These are phyloP conservation scores for Bufotes viridis DNA, from an alignment of 2,797 vertebrate genomes.

Conservation along the genomic window DNA sequence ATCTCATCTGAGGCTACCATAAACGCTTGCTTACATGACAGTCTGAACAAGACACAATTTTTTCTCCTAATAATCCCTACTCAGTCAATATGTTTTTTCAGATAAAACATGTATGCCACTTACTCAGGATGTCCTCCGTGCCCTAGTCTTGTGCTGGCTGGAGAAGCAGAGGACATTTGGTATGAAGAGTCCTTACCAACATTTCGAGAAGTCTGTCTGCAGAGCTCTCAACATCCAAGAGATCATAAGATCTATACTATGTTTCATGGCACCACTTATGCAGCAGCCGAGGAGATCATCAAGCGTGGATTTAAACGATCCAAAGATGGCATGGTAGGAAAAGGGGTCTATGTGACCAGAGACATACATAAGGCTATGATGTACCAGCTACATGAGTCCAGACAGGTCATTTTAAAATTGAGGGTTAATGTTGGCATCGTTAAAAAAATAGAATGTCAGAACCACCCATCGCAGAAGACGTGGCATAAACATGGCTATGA, in stretches of 20 bases:
- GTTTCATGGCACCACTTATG: neutral
- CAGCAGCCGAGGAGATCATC: slow-evolving; percentile 14
- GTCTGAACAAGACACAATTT: too few relatives aligned
- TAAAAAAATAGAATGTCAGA: slow-evolving; percentile 52
- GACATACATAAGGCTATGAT: neutral
- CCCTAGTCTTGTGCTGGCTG: too few relatives aligned
- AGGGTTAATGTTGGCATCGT: slow-evolving; percentile 58
- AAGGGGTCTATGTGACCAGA: slow-evolving; percentile 45
- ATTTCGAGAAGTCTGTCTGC: neutral
- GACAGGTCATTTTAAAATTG: slow-evolving; percentile 56
- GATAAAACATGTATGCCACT: too few relatives aligned
- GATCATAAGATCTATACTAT: slow-evolving; percentile 27
- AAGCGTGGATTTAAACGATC: slow-evolving; percentile 7
- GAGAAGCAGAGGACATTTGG: neutral
- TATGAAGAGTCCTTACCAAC: neutral
- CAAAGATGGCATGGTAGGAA: slow-evolving; percentile 15
- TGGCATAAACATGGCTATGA: slow-evolving; percentile 63
- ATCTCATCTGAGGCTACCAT: too few relatives aligned
- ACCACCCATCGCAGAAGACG: slow-evolving; percentile 59
- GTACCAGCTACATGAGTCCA: neutral
- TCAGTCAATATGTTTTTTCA: too few relatives aligned
- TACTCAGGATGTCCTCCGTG: too few relatives aligned
- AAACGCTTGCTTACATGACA: too few relatives aligned
- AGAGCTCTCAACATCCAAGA: neutral
- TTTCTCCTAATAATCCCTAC: too few relatives aligned